Percentiles rank a stretch among this genome's conserved stretches.
These are phyloP conservation scores for Rhodophaea formosa DNA, from an alignment of 2,888 invertebrate genomes.

Conservation along the genomic window DNA sequence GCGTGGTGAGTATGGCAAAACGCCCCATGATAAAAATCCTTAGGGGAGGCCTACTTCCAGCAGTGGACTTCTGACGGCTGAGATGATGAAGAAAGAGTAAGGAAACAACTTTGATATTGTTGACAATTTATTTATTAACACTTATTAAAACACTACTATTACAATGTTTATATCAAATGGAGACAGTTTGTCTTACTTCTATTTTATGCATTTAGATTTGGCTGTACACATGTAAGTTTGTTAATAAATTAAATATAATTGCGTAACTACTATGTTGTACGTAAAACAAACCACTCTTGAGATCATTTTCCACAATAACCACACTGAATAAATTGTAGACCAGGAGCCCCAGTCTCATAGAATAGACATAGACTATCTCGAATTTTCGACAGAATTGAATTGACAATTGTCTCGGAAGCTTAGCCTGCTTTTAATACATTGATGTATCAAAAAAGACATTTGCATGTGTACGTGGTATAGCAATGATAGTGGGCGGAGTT, in stretches of 20 bases:
- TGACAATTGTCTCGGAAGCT: not conserved
- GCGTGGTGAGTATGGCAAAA: no score
- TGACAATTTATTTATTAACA: slow-evolving; percentile 70
- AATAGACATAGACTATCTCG: no score
- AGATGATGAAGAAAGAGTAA: slow-evolving; percentile 7
- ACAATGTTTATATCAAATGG: slow-evolving; percentile 68
- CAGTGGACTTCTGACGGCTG: no score
- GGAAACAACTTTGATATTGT: slow-evolving; percentile 25
- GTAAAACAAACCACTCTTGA: slow-evolving; percentile 45
- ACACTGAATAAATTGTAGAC: slow-evolving; percentile 1
- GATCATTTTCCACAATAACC: slow-evolving; percentile 47
- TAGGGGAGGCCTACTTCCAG: no score
- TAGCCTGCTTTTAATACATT: no score
- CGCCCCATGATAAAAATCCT: no score
- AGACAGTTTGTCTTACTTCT: slow-evolving; percentile 49
- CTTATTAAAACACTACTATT: slow-evolving; percentile 70
- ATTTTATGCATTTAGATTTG: slow-evolving; percentile 50
- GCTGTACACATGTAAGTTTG: slow-evolving; percentile 38
- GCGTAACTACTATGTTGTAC: slow-evolving; percentile 24
- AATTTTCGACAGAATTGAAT: not conserved
- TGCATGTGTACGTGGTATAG: no score
- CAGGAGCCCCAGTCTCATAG: not conserved
- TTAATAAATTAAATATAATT: slow-evolving; percentile 38
- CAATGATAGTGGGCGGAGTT: no score
- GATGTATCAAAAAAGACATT: no score